Conservation (phyloP, 2,113 vertebrate species). For the Hepsetus odoe region DNA sequence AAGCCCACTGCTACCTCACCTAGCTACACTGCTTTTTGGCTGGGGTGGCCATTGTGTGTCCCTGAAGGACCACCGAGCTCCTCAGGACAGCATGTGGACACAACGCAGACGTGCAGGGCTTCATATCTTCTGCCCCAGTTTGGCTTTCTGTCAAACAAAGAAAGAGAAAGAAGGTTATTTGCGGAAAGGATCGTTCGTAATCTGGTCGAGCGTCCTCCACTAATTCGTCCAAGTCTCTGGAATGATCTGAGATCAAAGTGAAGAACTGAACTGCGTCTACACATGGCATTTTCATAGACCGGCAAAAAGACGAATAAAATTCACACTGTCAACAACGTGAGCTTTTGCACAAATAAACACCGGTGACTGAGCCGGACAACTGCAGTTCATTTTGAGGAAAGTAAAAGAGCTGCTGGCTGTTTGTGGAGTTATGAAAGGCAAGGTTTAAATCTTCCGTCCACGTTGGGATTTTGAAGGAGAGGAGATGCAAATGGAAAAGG, state of each 20-base stretch:
- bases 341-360: neutral
- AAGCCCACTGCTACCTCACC: neutral
- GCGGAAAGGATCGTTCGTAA: constrained; percentile 1
- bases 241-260: neutral
- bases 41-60: neutral
- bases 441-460: no score
- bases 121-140: constrained; percentile 93
- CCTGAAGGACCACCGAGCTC: neutral
- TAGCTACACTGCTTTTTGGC: neutral
- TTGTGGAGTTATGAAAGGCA: no score
- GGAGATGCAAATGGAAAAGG: no score
- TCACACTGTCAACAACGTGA: neutral
- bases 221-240: neutral
- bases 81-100: neutral
- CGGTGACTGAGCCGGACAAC: neutral
- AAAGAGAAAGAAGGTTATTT: constrained; percentile 16
- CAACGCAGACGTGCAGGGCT: constrained; percentile 19
- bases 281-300: neutral
- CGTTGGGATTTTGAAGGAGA: no score
- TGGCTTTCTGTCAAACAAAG: constrained; percentile 85
- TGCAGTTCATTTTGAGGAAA: neutral
- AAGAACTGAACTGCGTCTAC: neutral
- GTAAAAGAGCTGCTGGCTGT: neutral
- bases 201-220: neutral
- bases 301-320: neutral